Conservation (phyloP, 2,797 vertebrate genomes). For the Bryconaethiops microstoma region DNA sequence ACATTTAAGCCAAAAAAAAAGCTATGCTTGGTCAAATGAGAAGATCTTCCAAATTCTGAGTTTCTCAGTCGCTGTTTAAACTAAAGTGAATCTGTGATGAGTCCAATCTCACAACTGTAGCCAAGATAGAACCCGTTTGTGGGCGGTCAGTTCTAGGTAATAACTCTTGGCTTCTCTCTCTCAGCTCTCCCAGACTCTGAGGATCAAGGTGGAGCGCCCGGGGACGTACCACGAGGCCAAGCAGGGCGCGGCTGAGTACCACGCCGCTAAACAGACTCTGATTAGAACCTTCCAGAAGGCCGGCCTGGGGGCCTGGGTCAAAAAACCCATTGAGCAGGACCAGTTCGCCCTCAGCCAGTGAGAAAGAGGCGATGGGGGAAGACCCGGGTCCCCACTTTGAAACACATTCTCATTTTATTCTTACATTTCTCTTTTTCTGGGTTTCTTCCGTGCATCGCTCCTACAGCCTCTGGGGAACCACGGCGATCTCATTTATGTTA, state of each 20-base stretch:
- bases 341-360: slow-evolving; percentile 83
- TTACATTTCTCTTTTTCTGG: background rate
- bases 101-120: too few relatives aligned
- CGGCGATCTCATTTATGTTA: background rate
- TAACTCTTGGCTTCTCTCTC: background rate
- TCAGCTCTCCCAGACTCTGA: slow-evolving; percentile 81
- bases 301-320: slow-evolving; percentile 91
- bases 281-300: slow-evolving; percentile 88
- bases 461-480: background rate
- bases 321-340: slow-evolving; percentile 94
- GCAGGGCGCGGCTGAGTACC: slow-evolving; percentile 86
- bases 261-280: slow-evolving; percentile 85
- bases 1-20: too few relatives aligned
- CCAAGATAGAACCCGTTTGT: too few relatives aligned
- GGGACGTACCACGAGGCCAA: slow-evolving; percentile 88
- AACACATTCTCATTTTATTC: background rate
- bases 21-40: too few relatives aligned
- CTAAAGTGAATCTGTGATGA: too few relatives aligned
- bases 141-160: too few relatives aligned
- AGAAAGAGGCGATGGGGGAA: slow-evolving; percentile 21
- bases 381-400: background rate
- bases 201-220: slow-evolving; percentile 76
- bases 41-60: too few relatives aligned
- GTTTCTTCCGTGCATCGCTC: slow-evolving; percentile 1
- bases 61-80: too few relatives aligned